Evolutionary conservation across 2,113 vertebrate genomes (phyloP), one percentile per base, ranked within the genome.

Genomic region (Caretta caretta): DNA sequence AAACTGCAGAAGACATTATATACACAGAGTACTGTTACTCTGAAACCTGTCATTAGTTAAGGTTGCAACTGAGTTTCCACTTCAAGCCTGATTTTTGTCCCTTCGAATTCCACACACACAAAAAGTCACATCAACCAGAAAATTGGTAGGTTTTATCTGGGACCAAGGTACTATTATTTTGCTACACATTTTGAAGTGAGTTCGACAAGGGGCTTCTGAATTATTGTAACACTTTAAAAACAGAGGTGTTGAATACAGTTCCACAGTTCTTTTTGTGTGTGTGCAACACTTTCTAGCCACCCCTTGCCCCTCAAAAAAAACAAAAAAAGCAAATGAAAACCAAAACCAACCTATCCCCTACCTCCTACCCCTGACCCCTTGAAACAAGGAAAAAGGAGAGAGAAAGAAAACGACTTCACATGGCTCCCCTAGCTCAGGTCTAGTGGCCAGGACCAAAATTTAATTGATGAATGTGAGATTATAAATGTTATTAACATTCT

Each of bases 141-240:
- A 86, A 84, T 1, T 17, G 75, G 4, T 1, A 29, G 42, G 49
- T 38, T 56, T 91, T 27, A 62, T 3, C 6, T 54, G 19, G 46
- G 17, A 53, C 5, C 8, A 79, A 83, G 6, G 3, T 4, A 79
- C 4, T 65, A 20, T 1, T 29, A 72, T 75, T 72, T 86, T 19
- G 11, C 49, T 94, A 62, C 20, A 56, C 6, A 84, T 56, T 54
- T 80, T 1, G 2, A 25, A 86, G 13, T 88, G 54, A n/a, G 31
- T 25, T 80, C 10, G 2, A 9, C 31, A 19, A 0, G 0, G 69
- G 11, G 2, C 79, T 85, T 20, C 14, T 59, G 59, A 46, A 78
- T 11, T 5, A 48, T 65, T 80, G 29, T 57, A 54, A 20, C 22
- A 16, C 29, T 82, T 82, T 56, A 27, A 82, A 82, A 38, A 56